phyloP scores from a whole-genome alignment of 2,888 invertebrate genomes.

The Sturmia bella region DNA sequence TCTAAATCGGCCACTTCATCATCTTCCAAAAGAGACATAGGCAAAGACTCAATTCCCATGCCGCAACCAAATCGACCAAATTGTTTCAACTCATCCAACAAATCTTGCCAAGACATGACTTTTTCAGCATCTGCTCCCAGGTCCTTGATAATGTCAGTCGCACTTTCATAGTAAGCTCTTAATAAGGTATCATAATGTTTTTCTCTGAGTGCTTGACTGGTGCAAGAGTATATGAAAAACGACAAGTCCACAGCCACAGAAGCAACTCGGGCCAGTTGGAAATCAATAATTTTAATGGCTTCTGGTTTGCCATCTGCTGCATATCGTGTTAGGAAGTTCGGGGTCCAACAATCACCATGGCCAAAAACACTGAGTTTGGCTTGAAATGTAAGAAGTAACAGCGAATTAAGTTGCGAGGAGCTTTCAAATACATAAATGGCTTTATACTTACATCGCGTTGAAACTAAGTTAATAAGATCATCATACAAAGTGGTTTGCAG shows the following conservation, averaged over 20 bases:
- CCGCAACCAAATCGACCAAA: constrained; percentile 83
- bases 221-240: constrained; percentile 86
- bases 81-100: constrained; percentile 81
- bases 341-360: constrained; percentile 89
- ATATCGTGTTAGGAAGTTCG: constrained; percentile 86
- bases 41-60: constrained; percentile 84
- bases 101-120: constrained; percentile 81
- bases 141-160: constrained; percentile 83
- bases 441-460: constrained; percentile 73
- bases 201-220: constrained; percentile 83
- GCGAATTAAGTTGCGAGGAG: neutral
- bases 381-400: neutral
- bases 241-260: constrained; percentile 77
- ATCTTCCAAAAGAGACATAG: constrained; percentile 83
- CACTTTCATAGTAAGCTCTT: constrained; percentile 84
- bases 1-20: constrained; percentile 83
- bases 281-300: constrained; percentile 85
- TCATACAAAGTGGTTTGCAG: constrained; percentile 83
- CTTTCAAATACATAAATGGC: neutral
- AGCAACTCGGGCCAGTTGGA: constrained; percentile 84
- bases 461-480: constrained; percentile 81
- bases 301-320: constrained; percentile 72
- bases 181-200: constrained; percentile 83
- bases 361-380: constrained; percentile 84
- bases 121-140: constrained; percentile 85